A percentile compares a stretch with the other conserved stretches of the same genome.
Conservation (phyloP, 2,888 invertebrate species). For the Heliconius hortense region DNA sequence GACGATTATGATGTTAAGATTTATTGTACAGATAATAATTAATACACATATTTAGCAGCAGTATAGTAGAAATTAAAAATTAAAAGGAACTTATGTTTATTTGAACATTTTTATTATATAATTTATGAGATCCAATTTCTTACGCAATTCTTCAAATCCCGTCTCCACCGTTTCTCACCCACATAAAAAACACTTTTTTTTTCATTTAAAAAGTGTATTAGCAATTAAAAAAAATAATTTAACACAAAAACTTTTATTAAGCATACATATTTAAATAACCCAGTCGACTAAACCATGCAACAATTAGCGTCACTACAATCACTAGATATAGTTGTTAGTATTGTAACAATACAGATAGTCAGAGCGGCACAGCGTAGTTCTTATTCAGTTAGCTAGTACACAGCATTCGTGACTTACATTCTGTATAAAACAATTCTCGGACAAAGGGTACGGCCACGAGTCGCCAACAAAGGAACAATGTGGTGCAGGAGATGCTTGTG, state of each 20-base stretch:
- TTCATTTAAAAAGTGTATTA: too few relatives aligned
- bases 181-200: background rate
- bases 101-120: too few relatives aligned
- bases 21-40: background rate
- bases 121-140: too few relatives aligned
- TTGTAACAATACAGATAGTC: slow-evolving; percentile 51
- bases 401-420: slow-evolving; percentile 81
- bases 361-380: slow-evolving; percentile 60
- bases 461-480: slow-evolving; percentile 76
- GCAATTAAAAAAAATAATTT: too few relatives aligned
- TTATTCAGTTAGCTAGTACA: slow-evolving; percentile 76
- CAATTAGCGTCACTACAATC: slow-evolving; percentile 15
- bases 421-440: slow-evolving; percentile 79
- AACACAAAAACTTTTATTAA: background rate
- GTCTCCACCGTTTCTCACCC: background rate
- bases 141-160: too few relatives aligned
- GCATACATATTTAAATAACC: background rate
- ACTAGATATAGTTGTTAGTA: slow-evolving; percentile 67
- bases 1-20: slow-evolving; percentile 11
- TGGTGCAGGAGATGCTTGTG: slow-evolving; percentile 70
- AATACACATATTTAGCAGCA: background rate
- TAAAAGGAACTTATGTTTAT: too few relatives aligned
- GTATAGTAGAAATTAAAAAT: too few relatives aligned
- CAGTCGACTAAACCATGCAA: background rate
- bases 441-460: slow-evolving; percentile 78